Conservation (phyloP, 64 coral and sea anemone species). For the Montipora cactus region DNA sequence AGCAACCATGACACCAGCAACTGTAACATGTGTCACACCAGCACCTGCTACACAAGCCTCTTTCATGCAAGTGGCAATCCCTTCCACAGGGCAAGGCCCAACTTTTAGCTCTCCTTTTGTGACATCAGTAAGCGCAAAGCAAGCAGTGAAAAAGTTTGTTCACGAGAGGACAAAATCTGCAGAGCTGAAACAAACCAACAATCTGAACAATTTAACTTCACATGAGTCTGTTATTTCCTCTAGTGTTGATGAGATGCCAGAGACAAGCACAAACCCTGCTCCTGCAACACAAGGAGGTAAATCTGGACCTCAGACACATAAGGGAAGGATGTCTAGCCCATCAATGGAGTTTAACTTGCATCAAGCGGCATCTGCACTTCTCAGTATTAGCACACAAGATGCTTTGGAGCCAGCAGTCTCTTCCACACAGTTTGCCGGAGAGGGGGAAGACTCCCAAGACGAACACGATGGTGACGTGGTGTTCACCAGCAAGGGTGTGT, state of each 20-base stretch:
- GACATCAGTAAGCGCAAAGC: slow-evolving; percentile 79
- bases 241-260: neutral
- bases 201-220: slow-evolving; percentile 4
- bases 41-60: slow-evolving; percentile 26
- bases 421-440: neutral
- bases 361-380: slow-evolving; percentile 86
- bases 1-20: slow-evolving; percentile 28
- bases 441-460: slow-evolving; percentile 37
- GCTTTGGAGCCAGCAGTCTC: slow-evolving; percentile 32
- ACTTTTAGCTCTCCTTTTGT: neutral
- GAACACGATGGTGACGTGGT: slow-evolving; percentile 87
- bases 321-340: neutral
- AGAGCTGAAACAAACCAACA: slow-evolving; percentile 70
- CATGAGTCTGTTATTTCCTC: neutral
- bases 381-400: slow-evolving; percentile 83
- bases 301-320: slow-evolving; percentile 4
- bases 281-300: neutral
- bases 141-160: slow-evolving; percentile 95
- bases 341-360: slow-evolving; percentile 85
- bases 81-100: slow-evolving; percentile 40
- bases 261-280: neutral
- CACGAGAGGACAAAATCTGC: slow-evolving; percentile 80
- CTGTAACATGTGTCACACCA: slow-evolving; percentile 17
- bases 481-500: slow-evolving; percentile 94
- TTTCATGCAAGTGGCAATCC: neutral